These are phyloP conservation scores for Boloria euphrosyne DNA, from an alignment of 2,888 invertebrate genomes.

Conservation along the genomic window DNA sequence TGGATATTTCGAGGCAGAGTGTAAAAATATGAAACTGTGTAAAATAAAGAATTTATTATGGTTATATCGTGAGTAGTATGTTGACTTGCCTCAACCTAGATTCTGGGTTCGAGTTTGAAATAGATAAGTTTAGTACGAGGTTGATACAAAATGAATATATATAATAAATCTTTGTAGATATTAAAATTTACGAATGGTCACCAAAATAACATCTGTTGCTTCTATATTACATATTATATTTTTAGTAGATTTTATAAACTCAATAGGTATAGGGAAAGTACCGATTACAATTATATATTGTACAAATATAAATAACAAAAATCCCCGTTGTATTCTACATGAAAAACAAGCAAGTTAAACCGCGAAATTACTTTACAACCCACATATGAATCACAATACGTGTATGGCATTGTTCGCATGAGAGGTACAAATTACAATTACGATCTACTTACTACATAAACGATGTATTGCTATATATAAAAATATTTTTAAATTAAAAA, in stretches of 20 bases:
- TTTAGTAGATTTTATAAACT: too few species aligned
- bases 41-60: background rate
- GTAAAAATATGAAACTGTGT: background rate
- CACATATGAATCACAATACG: constrained; percentile 13
- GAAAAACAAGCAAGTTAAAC: constrained; percentile 11
- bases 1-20: background rate
- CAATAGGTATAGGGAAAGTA: too few species aligned
- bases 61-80: background rate
- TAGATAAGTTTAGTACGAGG: too few species aligned
- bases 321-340: background rate
- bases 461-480: too few species aligned
- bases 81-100: background rate
- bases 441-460: background rate
- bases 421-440: background rate
- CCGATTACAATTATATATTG: background rate
- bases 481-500: too few species aligned
- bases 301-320: background rate
- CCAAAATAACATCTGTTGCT: too few species aligned
- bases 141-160: too few species aligned
- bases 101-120: background rate
- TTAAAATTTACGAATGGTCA: too few species aligned
- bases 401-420: background rate
- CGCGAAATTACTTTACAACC: constrained; percentile 14
- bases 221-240: too few species aligned
- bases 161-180: too few species aligned